A percentile compares a stretch with the other conserved stretches of the same genome.
Evolutionary conservation across 1,140 invertebrate species (phyloP).

Genomic region (Tetragonula clypearis): DNA sequence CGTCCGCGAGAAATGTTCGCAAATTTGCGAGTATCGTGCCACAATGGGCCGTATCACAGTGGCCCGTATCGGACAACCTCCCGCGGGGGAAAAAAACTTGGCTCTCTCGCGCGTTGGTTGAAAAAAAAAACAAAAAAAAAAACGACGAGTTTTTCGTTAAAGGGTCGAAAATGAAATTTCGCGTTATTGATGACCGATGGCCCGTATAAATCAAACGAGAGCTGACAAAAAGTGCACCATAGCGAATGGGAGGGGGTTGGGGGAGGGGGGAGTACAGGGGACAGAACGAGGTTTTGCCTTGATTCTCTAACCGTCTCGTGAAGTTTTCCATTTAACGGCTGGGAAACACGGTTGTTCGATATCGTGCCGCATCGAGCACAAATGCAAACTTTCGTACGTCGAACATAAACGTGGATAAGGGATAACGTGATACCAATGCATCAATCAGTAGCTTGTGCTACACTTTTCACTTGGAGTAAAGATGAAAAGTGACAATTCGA

Average conservation of each 20-base stretch:
- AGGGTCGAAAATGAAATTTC: constrained; percentile 20
- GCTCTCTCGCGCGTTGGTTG: not conserved
- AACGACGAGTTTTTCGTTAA: not conserved
- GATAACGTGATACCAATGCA: not conserved
- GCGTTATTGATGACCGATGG: constrained; percentile 1
- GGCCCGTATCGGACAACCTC: no score
- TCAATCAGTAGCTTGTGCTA: no score
- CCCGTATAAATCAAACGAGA: constrained; percentile 13
- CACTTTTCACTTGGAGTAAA: no score
- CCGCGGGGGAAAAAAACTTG: not conserved
- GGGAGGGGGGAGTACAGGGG: no score
- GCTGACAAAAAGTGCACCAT: constrained; percentile 2
- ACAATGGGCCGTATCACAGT: not conserved
- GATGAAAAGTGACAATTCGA: no score
- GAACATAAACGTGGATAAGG: not conserved
- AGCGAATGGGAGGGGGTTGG: no score
- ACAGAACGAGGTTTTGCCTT: not conserved
- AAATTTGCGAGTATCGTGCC: not conserved
- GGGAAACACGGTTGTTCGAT: not conserved
- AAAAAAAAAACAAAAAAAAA: not conserved
- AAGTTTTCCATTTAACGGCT: not conserved
- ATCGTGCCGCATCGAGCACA: not conserved
- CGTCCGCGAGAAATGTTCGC: not conserved
- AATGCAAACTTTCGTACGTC: not conserved
- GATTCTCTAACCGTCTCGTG: not conserved